Evolutionary conservation across 2,797 vertebrate species (phyloP), one percentile per base, ranked within the genome.

Genomic region (Anas bahamensis): DNA sequence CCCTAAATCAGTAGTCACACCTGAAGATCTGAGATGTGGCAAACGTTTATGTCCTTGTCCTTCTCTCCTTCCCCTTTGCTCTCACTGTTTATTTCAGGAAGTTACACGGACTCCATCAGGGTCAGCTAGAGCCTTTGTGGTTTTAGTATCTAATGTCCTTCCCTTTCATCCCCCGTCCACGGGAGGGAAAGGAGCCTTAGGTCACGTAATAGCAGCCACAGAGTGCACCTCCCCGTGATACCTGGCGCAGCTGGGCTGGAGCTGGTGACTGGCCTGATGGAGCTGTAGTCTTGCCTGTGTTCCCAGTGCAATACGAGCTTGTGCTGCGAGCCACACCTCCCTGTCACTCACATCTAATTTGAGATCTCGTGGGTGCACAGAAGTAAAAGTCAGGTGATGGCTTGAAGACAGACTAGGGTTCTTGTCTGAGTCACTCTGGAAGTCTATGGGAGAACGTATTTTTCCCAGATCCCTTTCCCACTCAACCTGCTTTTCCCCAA

Each of bases 401-500:
- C 91, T 89, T 86, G 85, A 94, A 93, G 76, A 93, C 76, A 92
- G 76, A 63, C 79, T 82, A 86, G 56, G 59, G 77, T 76, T 93
- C 56, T 71, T 7, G 1, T 82, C 87, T 96, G 93, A 95, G 76
- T 95, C 85, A 95, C 31, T 16, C 35, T 92, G 52, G 74, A 92
- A 88, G 35, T 82, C 64, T 81, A 41, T 66, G 80, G 68, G 91
- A 95, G 85, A 93, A 7, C 0, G 0, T 64, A 26, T 69, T 90
- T 95, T 94, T 92, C 91, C 77, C 91, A 92, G 89, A 93, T 96
- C 69, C 35, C 48, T 88, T 94, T 92, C 87, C 65, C 85, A 91
- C 79, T 96, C 64, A 78, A 83, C 83, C 76, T 95, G 66, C 89
- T 91, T 95, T 95, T 70, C 39, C 63, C 60, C 0, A 0, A 70